phyloP scores from a whole-genome alignment of 1,140 invertebrate genomes.

The Papilio machaon region DNA sequence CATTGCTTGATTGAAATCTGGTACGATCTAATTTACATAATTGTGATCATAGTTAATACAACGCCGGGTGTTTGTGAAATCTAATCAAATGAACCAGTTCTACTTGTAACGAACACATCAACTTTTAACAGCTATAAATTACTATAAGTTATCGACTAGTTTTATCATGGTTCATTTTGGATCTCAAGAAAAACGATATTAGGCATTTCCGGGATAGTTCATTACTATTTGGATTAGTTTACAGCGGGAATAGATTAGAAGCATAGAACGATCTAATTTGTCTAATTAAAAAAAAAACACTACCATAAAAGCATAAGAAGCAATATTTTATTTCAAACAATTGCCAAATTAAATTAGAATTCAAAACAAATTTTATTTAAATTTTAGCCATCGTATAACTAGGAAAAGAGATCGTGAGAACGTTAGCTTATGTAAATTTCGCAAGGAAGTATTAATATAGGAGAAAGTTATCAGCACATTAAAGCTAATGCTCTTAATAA shows the following conservation, averaged over 20 bases:
- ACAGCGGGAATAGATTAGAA: background rate
- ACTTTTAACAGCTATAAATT: slow-evolving; percentile 28
- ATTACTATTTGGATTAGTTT: background rate
- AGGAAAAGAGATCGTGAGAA: slow-evolving; percentile 24
- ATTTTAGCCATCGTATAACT: background rate
- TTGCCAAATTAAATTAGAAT: background rate
- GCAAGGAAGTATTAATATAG: slow-evolving; percentile 32
- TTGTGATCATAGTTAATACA: slow-evolving; percentile 21
- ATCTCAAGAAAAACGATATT: background rate
- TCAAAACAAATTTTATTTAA: background rate
- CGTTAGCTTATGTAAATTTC: slow-evolving; percentile 18
- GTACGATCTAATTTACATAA: slow-evolving; percentile 28
- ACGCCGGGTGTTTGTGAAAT: slow-evolving; percentile 28
- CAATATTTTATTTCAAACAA: background rate
- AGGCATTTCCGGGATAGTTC: background rate
- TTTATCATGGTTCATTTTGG: slow-evolving; percentile 8
- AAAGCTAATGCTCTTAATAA: slow-evolving; percentile 37
- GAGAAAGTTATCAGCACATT: slow-evolving; percentile 13
- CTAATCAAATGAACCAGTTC: slow-evolving; percentile 26
- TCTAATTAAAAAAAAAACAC: no score
- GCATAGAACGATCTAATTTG: background rate
- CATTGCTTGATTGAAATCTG: slow-evolving; percentile 14
- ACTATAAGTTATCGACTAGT: slow-evolving; percentile 9
- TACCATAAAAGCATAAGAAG: no score
- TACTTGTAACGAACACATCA: slow-evolving; percentile 1